Conservation (phyloP, 1,140 invertebrate genomes). For the Mycetomoellerius zeteki region DNA sequence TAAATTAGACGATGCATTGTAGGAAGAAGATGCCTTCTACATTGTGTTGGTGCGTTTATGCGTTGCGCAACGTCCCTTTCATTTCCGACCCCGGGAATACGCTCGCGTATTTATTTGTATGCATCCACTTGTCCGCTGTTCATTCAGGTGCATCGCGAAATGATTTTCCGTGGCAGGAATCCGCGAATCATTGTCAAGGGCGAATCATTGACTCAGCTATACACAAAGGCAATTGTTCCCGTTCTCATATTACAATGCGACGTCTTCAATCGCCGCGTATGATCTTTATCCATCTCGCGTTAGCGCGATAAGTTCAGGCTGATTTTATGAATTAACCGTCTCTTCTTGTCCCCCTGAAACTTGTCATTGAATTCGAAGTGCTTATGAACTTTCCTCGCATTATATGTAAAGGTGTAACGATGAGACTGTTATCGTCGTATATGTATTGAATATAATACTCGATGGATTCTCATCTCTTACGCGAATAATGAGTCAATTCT, state of each 20-base stretch:
- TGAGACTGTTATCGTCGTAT: too few relatives aligned
- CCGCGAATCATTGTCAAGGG: slow-evolving; percentile 67
- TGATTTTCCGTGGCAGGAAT: slow-evolving; percentile 54
- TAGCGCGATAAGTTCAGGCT: not conserved
- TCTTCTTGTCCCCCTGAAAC: not conserved
- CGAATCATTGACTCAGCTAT: slow-evolving; percentile 18
- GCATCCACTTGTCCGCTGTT: not conserved
- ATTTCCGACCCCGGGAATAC: not conserved
- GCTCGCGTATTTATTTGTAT: not conserved
- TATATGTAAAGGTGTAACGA: not conserved
- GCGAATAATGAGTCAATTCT: too few relatives aligned
- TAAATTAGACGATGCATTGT: not conserved
- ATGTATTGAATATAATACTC: too few relatives aligned
- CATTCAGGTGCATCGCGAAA: slow-evolving; percentile 59
- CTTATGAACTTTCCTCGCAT: not conserved
- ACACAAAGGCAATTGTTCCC: slow-evolving; percentile 66
- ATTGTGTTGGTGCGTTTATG: not conserved
- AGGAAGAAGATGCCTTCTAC: not conserved
- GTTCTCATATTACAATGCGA: slow-evolving; percentile 52
- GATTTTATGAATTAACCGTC: not conserved
- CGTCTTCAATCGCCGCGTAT: slow-evolving; percentile 5
- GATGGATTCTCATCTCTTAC: too few relatives aligned
- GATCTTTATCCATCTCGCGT: slow-evolving; percentile 9
- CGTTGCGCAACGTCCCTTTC: slow-evolving; percentile 32
- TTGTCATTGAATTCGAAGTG: not conserved